Evolutionary conservation across 2,888 invertebrate genomes (phyloP).

Genomic region (Cyclophora albipunctata): DNA sequence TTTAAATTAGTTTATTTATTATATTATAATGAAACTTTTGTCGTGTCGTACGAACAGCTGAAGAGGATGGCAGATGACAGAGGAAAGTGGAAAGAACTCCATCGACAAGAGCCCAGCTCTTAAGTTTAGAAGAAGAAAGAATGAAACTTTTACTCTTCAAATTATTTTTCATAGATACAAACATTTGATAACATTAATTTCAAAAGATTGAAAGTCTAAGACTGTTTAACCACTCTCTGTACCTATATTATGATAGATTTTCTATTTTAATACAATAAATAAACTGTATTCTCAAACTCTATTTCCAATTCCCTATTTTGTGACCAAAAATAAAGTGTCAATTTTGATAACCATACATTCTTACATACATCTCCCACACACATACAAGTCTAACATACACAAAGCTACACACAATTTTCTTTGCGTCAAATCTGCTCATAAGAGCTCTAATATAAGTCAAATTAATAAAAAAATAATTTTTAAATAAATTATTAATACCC

Average conservation of each 20-base stretch:
- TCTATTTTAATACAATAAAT: slow-evolving; percentile 9
- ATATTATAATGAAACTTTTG: too few species aligned
- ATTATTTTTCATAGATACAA: too few species aligned
- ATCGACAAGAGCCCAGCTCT: too few species aligned
- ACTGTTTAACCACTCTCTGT: too few species aligned
- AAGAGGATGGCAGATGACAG: too few species aligned
- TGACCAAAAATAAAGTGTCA: slow-evolving; percentile 20
- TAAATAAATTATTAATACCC: slow-evolving; percentile 23
- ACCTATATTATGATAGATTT: too few species aligned
- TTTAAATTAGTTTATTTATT: not conserved
- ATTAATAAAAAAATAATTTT: slow-evolving; percentile 17
- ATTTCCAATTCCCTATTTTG: slow-evolving; percentile 6
- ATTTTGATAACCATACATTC: slow-evolving; percentile 3
- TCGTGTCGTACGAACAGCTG: too few species aligned
- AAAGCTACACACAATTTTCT: slow-evolving; percentile 4
- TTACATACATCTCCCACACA: slow-evolving; percentile 1
- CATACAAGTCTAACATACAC: not conserved
- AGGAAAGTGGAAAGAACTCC: too few species aligned
- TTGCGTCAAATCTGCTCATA: slow-evolving; percentile 13
- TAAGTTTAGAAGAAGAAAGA: too few species aligned
- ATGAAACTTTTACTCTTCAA: too few species aligned
- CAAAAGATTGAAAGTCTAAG: too few species aligned
- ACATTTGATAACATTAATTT: too few species aligned
- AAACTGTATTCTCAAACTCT: slow-evolving; percentile 7
- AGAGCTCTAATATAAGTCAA: not conserved